These are phyloP conservation scores for Asobara japonica DNA, from an alignment of 1,140 invertebrate species.

Conservation along the genomic window DNA sequence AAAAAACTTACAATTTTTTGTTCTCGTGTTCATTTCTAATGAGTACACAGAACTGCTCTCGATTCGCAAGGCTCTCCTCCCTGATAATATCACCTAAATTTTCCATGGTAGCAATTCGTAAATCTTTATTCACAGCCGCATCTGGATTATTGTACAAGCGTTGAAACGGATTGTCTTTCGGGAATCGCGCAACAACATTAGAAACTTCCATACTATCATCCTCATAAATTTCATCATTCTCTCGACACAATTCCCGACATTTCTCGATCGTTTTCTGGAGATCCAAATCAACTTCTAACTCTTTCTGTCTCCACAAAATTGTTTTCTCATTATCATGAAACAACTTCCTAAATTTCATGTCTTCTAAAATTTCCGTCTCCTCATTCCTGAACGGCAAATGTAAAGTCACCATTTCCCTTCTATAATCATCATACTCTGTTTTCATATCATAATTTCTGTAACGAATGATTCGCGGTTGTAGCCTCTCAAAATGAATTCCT, in stretches of 20 bases:
- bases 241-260: conserved; percentile 18
- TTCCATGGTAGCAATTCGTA: no score
- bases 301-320: conserved; percentile 20
- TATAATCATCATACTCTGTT: no score
- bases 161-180: conserved; percentile 23
- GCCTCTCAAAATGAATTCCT: conserved; percentile 39
- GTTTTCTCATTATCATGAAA: conserved; percentile 31
- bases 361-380: conserved; percentile 45
- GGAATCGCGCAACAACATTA: background rate
- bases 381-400: conserved; percentile 53
- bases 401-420: conserved; percentile 51
- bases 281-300: conserved; percentile 23
- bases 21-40: no score
- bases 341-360: conserved; percentile 47
- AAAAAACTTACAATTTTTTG: no score
- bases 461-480: conserved; percentile 34
- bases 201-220: background rate
- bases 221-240: background rate
- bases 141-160: conserved; percentile 25
- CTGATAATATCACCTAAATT: no score
- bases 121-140: conserved; percentile 22
- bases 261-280: conserved; percentile 23
- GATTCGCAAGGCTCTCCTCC: no score
- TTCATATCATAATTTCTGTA: no score
- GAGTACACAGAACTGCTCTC: no score